Conservation (phyloP, 2,113 vertebrate species). For the Urocitellus parryii region DNA sequence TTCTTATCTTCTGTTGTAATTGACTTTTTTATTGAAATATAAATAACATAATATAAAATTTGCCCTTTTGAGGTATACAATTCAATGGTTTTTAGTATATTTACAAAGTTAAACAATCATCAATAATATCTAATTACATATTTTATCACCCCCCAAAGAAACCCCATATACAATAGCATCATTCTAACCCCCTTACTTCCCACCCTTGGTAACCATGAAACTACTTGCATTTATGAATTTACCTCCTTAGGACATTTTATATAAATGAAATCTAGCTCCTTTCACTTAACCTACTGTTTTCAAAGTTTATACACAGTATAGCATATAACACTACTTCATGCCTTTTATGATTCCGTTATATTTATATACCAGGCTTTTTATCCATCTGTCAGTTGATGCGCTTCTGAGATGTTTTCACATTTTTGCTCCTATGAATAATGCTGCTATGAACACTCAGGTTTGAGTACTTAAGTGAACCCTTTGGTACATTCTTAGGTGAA, state of each 20-base stretch:
- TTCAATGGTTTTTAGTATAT: not conserved
- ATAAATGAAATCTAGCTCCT: not conserved
- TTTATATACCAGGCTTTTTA: not conserved
- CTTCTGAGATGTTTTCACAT: not conserved
- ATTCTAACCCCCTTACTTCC: not conserved
- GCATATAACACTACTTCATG: not conserved
- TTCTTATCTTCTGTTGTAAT: not conserved
- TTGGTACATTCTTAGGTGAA: not conserved
- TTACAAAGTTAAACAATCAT: not conserved
- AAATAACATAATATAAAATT: not conserved
- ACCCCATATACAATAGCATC: not conserved
- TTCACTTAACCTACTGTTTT: not conserved
- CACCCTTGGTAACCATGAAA: not conserved
- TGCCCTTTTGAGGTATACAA: not conserved
- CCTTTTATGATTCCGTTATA: not conserved
- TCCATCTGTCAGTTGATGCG: not conserved
- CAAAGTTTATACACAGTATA: not conserved
- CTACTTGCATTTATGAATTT: too few species aligned
- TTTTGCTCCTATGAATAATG: not conserved
- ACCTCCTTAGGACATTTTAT: not conserved
- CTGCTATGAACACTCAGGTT: not conserved
- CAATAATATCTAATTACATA: not conserved
- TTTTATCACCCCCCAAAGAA: not conserved
- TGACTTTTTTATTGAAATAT: not conserved
- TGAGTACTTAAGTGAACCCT: not conserved